phyloP scores from a whole-genome alignment of 2,888 invertebrate species.

The Mesorhabditis sp. region DNA sequence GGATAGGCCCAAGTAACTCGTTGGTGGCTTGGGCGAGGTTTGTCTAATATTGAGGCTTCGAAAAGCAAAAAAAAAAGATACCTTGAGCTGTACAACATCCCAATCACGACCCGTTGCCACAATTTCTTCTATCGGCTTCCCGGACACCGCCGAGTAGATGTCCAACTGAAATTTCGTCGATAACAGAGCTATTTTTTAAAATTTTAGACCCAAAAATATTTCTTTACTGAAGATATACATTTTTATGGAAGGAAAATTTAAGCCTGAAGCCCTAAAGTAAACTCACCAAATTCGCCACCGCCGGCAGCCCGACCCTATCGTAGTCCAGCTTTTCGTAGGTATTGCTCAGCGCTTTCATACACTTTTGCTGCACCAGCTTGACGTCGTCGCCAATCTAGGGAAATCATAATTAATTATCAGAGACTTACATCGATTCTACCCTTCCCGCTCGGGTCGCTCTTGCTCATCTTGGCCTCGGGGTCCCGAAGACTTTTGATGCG shows the following conservation, averaged over 20 bases:
- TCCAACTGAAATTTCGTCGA: slow-evolving; percentile 20
- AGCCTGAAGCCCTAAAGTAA: slow-evolving; percentile 4
- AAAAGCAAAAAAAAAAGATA: not conserved
- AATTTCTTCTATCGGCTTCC: slow-evolving; percentile 10
- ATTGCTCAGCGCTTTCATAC: slow-evolving; percentile 87
- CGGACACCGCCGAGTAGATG: slow-evolving; percentile 21
- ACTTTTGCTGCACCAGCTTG: slow-evolving; percentile 64
- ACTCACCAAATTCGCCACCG: slow-evolving; percentile 80
- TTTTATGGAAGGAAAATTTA: not conserved
- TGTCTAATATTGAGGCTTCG: not conserved
- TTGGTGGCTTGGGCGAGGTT: slow-evolving; percentile 26
- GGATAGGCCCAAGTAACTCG: slow-evolving; percentile 20
- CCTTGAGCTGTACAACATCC: slow-evolving; percentile 27
- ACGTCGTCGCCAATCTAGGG: slow-evolving; percentile 60
- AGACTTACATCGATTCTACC: slow-evolving; percentile 71
- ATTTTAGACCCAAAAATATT: not conserved
- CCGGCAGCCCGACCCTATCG: slow-evolving; percentile 75
- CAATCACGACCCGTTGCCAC: slow-evolving; percentile 14
- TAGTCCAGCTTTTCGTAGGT: slow-evolving; percentile 77
- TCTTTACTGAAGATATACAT: not conserved
- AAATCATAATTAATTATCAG: not conserved
- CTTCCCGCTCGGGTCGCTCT: slow-evolving; percentile 78
- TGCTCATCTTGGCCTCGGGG: slow-evolving; percentile 92
- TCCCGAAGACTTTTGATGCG: slow-evolving; percentile 77
- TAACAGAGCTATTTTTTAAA: slow-evolving; percentile 5